These are phyloP conservation scores for human (Homo sapiens) DNA, from an alignment of 2,113 vertebrate species.

Conservation along the genomic window DNA sequence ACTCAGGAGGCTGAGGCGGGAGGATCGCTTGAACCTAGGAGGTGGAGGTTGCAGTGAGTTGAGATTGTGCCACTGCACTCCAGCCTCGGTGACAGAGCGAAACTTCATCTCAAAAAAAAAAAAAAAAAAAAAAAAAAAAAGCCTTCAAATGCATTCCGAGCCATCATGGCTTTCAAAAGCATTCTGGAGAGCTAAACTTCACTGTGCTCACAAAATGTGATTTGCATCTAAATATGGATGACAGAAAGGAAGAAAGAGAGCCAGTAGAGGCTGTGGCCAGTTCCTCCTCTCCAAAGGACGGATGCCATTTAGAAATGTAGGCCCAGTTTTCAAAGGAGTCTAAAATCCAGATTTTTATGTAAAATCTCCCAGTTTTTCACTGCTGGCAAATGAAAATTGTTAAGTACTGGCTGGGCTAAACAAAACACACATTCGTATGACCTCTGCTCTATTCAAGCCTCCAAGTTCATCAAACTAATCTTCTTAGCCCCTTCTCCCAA, in stretches of 20 bases:
- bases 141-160: background rate
- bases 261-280: background rate
- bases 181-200: constrained; percentile 20
- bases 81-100: too few species aligned
- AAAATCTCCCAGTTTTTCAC: background rate
- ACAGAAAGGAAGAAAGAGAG: background rate
- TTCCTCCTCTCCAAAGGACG: background rate
- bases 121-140: too few species aligned
- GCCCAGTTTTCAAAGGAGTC: background rate
- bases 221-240: constrained; percentile 61
- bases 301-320: constrained; percentile 18
- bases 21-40: too few species aligned
- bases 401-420: background rate
- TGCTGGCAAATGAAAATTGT: constrained; percentile 20
- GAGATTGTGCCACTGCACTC: too few species aligned
- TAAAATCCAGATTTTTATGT: constrained; percentile 7
- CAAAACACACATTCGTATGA: background rate
- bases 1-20: too few species aligned
- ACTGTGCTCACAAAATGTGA: constrained; percentile 44
- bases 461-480: background rate
- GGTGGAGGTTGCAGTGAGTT: too few species aligned
- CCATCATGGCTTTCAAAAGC: constrained; percentile 21
- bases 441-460: background rate
- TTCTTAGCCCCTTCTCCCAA: background rate
- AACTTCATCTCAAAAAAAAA: too few species aligned